phyloP scores from a whole-genome alignment of 92 coral and sea anemone genomes.

The Hydrozoanthus gracilis region DNA sequence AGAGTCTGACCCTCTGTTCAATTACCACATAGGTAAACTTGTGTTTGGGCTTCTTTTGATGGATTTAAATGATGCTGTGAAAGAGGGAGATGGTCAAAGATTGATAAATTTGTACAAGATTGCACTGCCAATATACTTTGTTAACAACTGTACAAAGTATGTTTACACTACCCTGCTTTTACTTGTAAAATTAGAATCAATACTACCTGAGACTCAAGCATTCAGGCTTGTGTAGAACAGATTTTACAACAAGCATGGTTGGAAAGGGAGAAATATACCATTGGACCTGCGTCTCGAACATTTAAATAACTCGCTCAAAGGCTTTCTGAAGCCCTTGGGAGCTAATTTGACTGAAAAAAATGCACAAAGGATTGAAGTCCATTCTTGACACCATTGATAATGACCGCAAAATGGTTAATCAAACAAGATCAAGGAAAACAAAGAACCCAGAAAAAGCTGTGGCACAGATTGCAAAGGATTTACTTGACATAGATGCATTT shows the following conservation, averaged over 20 bases:
- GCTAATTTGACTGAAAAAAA: conserved; percentile 54
- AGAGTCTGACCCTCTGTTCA: conserved; percentile 49
- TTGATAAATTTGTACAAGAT: conserved; percentile 50
- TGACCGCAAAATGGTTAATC: conserved; percentile 49
- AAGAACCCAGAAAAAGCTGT: conserved; percentile 55
- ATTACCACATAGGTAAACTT: conserved; percentile 61
- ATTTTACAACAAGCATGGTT: conserved; percentile 51
- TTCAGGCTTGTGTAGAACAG: conserved; percentile 45
- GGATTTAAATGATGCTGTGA: conserved; percentile 55
- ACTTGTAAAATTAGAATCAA: conserved; percentile 50
- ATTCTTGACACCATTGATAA: conserved; percentile 49
- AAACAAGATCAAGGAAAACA: conserved; percentile 27
- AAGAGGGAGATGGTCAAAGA: conserved; percentile 66
- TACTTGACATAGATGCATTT: conserved; percentile 48
- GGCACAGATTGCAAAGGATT: conserved; percentile 52
- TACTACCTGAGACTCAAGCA: conserved; percentile 53
- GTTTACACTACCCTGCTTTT: conserved; percentile 50
- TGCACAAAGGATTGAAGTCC: conserved; percentile 63
- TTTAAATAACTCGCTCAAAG: conserved; percentile 54
- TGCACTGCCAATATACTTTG: conserved; percentile 53
- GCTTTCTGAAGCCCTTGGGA: conserved; percentile 51
- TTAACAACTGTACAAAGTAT: conserved; percentile 53
- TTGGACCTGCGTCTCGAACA: conserved; percentile 61
- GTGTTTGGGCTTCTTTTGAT: conserved; percentile 53
- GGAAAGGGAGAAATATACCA: conserved; percentile 54